Evolutionary conservation across 2,113 vertebrate genomes (phyloP).

Genomic region (Hemiprocne comata): DNA sequence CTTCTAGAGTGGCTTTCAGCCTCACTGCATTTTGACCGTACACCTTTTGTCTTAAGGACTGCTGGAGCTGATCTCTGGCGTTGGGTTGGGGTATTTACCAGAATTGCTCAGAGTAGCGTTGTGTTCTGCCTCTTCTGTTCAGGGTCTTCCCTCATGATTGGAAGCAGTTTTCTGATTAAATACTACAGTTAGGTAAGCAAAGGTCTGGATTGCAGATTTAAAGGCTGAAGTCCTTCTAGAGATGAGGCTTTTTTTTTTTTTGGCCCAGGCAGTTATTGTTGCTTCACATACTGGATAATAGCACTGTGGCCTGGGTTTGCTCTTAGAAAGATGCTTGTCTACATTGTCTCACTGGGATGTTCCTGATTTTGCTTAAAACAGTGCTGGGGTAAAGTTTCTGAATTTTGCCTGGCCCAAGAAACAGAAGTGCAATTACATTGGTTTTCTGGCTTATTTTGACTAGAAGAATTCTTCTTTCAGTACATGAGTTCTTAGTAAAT

Average conservation of each 20-base stretch:
- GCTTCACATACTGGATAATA: background rate
- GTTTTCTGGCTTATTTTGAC: background rate
- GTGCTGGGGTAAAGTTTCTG: background rate
- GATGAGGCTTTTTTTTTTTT: background rate
- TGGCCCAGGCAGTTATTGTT: background rate
- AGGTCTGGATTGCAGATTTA: background rate
- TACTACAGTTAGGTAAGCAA: background rate
- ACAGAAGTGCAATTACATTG: background rate
- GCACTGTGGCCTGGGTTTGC: background rate
- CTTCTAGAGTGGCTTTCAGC: background rate
- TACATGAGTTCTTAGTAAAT: background rate
- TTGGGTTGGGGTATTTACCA: background rate
- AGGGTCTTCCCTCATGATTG: background rate
- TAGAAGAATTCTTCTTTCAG: background rate
- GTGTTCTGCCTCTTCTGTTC: background rate
- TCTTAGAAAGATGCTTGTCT: background rate
- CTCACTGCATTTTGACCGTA: rapidly evolving
- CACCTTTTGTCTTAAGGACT: background rate
- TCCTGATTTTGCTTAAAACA: background rate
- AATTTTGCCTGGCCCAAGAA: background rate
- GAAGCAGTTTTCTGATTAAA: background rate
- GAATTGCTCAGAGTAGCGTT: background rate
- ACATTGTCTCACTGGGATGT: background rate
- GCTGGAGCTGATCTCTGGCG: background rate
- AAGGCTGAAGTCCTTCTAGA: background rate